Conservation (phyloP, 2,888 invertebrate genomes). For the Cryptops parisi region DNA sequence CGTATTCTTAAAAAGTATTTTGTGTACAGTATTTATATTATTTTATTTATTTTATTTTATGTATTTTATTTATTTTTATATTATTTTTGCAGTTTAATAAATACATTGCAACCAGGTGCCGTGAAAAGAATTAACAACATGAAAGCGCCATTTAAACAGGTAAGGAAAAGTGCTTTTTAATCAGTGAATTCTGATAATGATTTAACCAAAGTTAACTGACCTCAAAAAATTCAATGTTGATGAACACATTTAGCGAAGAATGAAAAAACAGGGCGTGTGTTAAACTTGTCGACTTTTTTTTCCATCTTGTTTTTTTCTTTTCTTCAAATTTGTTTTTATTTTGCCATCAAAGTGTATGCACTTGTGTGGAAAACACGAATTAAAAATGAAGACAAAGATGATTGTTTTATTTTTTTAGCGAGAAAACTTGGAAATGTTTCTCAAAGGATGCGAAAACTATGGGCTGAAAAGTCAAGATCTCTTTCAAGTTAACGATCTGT, state of each 20-base stretch:
- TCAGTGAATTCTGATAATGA: background rate
- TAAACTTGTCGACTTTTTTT: background rate
- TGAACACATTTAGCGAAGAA: too few relatives aligned
- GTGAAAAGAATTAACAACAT: slow-evolving; percentile 31
- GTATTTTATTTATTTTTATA: too few relatives aligned
- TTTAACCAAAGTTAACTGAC: too few relatives aligned
- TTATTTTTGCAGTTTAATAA: slow-evolving; percentile 27
- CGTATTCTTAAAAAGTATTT: too few relatives aligned
- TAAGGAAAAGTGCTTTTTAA: slow-evolving; percentile 17
- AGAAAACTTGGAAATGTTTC: slow-evolving; percentile 32
- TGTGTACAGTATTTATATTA: too few relatives aligned
- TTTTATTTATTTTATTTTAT: too few relatives aligned
- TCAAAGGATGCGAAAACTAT: slow-evolving; percentile 31
- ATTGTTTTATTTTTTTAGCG: slow-evolving; percentile 25
- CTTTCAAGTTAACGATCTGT: slow-evolving; percentile 35
- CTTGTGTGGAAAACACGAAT: too few relatives aligned
- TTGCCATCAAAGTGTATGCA: too few relatives aligned
- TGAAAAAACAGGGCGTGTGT: background rate
- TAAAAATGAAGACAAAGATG: background rate
- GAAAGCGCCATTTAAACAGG: slow-evolving; percentile 33
- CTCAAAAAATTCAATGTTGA: too few relatives aligned
- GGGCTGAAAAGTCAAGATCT: slow-evolving; percentile 33
- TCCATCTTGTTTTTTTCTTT: background rate
- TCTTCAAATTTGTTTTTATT: too few relatives aligned
- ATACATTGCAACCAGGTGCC: slow-evolving; percentile 29